Evolutionary conservation across 1,140 invertebrate genomes (phyloP).

Genomic region (Trachymyrmex cornetzi): DNA sequence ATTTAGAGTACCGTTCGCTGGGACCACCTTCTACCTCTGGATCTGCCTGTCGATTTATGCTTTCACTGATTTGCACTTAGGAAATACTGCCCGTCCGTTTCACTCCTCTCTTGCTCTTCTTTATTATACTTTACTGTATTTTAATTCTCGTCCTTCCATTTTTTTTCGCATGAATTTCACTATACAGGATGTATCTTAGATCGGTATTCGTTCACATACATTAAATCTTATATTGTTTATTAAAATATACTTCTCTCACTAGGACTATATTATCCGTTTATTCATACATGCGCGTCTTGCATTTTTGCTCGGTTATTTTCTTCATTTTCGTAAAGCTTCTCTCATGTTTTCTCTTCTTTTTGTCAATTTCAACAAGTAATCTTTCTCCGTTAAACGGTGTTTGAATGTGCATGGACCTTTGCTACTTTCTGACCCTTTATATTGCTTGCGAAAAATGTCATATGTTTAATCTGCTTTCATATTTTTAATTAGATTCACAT

Average conservation of each 20-base stretch:
- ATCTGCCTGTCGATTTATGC: conserved; percentile 39
- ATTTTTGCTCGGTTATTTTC: not conserved
- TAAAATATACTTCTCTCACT: not conserved
- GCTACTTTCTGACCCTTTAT: not conserved
- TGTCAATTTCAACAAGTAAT: not conserved
- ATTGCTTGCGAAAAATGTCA: not conserved
- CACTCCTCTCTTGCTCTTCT: not conserved
- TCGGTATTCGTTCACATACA: not conserved
- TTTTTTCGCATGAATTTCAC: not conserved
- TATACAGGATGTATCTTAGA: not conserved
- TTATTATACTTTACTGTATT: not conserved
- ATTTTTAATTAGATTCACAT: not conserved
- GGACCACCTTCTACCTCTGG: conserved; percentile 10
- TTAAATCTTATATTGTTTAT: not conserved
- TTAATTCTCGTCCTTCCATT: not conserved
- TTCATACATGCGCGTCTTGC: too few relatives aligned
- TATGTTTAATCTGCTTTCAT: not conserved
- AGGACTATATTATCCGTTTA: too few relatives aligned
- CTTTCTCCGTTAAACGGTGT: not conserved
- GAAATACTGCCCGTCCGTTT: conserved; percentile 9
- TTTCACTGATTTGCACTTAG: conserved; percentile 57
- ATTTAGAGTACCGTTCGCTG: conserved; percentile 8
- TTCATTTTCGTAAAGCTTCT: not conserved
- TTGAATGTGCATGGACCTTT: not conserved
- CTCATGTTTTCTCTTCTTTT: not conserved